Evolutionary conservation across 1,140 invertebrate genomes (phyloP).

Genomic region (Araneus ventricosus): DNA sequence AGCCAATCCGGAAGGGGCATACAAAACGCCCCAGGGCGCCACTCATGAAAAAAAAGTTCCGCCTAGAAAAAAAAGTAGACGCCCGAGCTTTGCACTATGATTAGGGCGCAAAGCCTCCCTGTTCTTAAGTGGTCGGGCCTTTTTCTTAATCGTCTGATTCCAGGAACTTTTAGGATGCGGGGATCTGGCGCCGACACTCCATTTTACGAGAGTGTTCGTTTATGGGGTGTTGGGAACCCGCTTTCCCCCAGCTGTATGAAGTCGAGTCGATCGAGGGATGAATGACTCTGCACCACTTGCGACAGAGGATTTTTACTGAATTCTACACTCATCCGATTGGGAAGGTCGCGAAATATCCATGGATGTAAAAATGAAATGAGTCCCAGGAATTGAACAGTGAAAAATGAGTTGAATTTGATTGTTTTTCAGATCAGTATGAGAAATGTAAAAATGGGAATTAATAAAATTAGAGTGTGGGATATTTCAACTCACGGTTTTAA

Average conservation of each 20-base stretch:
- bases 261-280: background rate
- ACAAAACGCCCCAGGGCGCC: background rate
- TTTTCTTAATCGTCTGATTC: background rate
- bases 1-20: background rate
- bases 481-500: no score
- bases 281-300: no score
- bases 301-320: no score
- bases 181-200: background rate
- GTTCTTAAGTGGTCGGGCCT: conserved; percentile 25
- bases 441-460: no score
- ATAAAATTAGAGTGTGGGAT: no score
- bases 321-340: no score
- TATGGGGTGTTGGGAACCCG: background rate
- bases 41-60: background rate
- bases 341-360: no score
- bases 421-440: no score
- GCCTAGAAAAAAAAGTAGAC: background rate
- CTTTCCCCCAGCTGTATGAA: background rate
- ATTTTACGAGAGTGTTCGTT: background rate
- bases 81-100: background rate
- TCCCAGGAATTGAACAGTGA: no score
- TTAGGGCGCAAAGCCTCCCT: background rate
- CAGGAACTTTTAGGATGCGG: background rate
- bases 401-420: no score
- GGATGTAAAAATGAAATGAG: no score